Base-by-base conservation (phyloP, 2,113 vertebrate species). In the Phycodurus eques region DNA sequence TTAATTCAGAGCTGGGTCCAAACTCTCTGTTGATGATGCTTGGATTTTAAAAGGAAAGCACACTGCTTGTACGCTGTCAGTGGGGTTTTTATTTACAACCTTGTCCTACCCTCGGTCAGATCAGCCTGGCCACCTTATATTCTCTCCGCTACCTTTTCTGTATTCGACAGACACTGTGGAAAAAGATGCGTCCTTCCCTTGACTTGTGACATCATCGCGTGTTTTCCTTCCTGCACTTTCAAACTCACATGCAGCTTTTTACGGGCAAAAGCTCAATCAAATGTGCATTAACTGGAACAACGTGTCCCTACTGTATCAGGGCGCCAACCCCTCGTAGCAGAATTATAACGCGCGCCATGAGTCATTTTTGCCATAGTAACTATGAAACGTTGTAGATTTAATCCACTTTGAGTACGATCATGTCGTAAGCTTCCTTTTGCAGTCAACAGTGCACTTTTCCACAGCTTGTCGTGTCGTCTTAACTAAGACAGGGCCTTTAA, bases 191-290 rank as follows among this genome's bases (percentile, higher is more conserved):
- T n/a, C n/a, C 20, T n/a, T 8, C 20, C 10, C n/a, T 22, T 6
- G 8, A 11, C 53, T 56, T 22, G 20, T 56, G 53, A n/a, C 20
- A 11, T 4, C 6, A 56, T 53, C 19, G 1, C 17, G 17, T 5
- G 35, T 7, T 20, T 53, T 17, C 17, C 49, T 7, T 20, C 49
- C 17, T 53, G 49, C 17, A 59, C 22, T 39, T 61, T 77, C 61
- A 69, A 60, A 69, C 74, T 70, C 76, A 44, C 51, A 5, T 20
- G 51, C 8, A 67, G 77, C 83, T 76, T 90, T 88, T 85, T 83
- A 54, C 72, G 77, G 83, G 76, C 80, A 83, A 83, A 56, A 56
- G 68, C 80, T 84, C 90, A 84, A 87, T 85, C 83, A 88, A 86
- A 79, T 79, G 74, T 79, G 82, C 76, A 79, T 88, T 84, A 86